These are phyloP conservation scores for Drosophila grimshawi DNA, from an alignment of 1,140 invertebrate genomes.

Conservation along the genomic window DNA sequence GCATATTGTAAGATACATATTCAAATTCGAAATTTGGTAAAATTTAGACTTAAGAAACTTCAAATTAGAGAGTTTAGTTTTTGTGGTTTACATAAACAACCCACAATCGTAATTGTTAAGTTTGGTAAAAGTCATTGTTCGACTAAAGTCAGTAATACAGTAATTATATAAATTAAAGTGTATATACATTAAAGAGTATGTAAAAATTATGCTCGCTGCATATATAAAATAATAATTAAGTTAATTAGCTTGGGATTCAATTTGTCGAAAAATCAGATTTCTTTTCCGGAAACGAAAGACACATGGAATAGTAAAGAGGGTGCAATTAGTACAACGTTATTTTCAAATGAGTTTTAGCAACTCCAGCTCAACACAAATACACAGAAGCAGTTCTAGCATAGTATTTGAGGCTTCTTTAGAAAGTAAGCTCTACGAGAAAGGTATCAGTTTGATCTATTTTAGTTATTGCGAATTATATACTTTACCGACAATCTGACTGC, in stretches of 20 bases:
- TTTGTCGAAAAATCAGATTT: not conserved
- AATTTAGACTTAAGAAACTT: no score
- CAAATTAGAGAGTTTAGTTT: no score
- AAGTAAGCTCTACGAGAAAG: conserved; percentile 57
- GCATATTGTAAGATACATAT: no score
- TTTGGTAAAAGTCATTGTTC: no score
- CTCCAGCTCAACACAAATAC: conserved; percentile 47
- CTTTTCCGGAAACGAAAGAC: not conserved
- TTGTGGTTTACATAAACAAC: no score
- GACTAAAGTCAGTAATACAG: no score
- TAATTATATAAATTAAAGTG: no score
- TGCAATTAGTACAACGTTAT: conserved; percentile 29
- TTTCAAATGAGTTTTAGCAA: not conserved
- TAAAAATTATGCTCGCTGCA: not conserved
- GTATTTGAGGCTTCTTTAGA: conserved; percentile 9
- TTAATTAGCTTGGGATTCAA: not conserved
- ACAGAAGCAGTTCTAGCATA: conserved; percentile 58
- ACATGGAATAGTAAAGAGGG: conserved; percentile 17
- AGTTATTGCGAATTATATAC: conserved; percentile 50
- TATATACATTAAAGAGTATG: no score
- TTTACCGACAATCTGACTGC: conserved; percentile 81
- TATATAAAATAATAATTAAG: not conserved
- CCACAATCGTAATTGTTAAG: no score
- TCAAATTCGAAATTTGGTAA: no score
- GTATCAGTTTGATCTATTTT: conserved; percentile 19